Evolutionary conservation across 2,113 vertebrate species (phyloP).

Genomic region (Sisor rabdophorus): DNA sequence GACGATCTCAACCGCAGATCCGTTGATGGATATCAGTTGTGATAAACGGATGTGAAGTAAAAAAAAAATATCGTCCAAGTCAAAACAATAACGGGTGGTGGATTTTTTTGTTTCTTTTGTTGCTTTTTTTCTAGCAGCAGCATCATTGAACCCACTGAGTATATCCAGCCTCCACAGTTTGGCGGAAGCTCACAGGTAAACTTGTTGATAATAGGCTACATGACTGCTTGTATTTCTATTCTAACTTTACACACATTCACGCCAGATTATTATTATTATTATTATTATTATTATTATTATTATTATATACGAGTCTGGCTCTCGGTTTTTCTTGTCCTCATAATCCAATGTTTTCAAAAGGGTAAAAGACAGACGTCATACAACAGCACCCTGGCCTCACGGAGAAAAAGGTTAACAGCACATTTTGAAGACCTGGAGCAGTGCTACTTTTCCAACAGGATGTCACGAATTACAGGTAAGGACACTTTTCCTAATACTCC

Average conservation of each 20-base stretch:
- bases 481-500: not conserved
- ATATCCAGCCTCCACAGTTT: slow-evolving; percentile 90
- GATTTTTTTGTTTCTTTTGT: too few relatives aligned
- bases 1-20: too few relatives aligned
- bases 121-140: slow-evolving; percentile 74
- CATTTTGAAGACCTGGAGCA: slow-evolving; percentile 98
- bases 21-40: too few relatives aligned
- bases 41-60: too few relatives aligned
- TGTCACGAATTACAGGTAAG: slow-evolving; percentile 91
- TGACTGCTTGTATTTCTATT: not conserved
- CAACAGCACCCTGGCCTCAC: slow-evolving; percentile 91
- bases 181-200: slow-evolving; percentile 85
- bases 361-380: slow-evolving; percentile 95
- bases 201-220: not conserved
- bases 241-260: not conserved
- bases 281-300: not conserved
- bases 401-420: slow-evolving; percentile 90
- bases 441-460: slow-evolving; percentile 97
- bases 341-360: slow-evolving; percentile 57
- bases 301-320: not conserved
- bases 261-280: too few relatives aligned
- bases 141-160: slow-evolving; percentile 91
- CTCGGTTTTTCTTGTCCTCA: not conserved
- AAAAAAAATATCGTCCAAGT: not conserved
- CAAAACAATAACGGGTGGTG: too few relatives aligned